Evolutionary conservation across 1,140 invertebrate species (phyloP).

Genomic region (Monomorium pharaonis): DNA sequence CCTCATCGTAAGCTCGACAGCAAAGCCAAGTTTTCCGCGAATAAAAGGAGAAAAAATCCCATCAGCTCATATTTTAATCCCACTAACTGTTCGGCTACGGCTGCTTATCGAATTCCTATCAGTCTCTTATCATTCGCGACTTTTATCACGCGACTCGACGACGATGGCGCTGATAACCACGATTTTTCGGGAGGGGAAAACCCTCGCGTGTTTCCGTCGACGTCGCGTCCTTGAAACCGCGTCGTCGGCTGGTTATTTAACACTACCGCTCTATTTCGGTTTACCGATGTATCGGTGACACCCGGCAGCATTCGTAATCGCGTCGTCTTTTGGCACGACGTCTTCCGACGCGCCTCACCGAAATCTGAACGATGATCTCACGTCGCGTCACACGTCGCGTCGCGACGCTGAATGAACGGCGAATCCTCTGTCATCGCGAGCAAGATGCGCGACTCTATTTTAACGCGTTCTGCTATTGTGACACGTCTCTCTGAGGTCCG

Average conservation of each 20-base stretch:
- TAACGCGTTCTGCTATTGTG: not conserved
- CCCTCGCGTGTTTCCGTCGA: not conserved
- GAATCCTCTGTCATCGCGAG: not conserved
- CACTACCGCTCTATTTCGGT: conserved; percentile 63
- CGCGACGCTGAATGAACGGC: conserved; percentile 6
- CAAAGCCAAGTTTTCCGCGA: not conserved
- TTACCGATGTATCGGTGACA: conserved; percentile 64
- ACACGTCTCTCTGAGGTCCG: not conserved
- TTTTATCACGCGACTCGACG: not conserved
- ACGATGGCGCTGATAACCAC: not conserved
- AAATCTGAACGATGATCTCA: conserved; percentile 66
- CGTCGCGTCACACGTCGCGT: not conserved
- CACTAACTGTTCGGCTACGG: not conserved
- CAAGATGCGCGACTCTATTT: conserved; percentile 9
- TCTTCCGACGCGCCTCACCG: conserved; percentile 33
- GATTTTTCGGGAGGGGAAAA: not conserved
- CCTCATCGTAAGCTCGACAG: not conserved
- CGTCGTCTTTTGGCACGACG: conserved; percentile 46
- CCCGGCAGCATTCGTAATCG: not conserved
- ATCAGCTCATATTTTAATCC: not conserved
- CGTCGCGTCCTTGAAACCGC: conserved; percentile 47
- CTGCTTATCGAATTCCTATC: not conserved
- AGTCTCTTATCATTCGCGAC: not conserved
- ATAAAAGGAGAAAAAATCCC: not conserved
- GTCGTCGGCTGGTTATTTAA: conserved; percentile 48